A percentile compares a stretch with the other conserved stretches of the same genome.
phyloP scores from a whole-genome alignment of 2,797 vertebrate genomes.

The Pangasius mekongensis region DNA sequence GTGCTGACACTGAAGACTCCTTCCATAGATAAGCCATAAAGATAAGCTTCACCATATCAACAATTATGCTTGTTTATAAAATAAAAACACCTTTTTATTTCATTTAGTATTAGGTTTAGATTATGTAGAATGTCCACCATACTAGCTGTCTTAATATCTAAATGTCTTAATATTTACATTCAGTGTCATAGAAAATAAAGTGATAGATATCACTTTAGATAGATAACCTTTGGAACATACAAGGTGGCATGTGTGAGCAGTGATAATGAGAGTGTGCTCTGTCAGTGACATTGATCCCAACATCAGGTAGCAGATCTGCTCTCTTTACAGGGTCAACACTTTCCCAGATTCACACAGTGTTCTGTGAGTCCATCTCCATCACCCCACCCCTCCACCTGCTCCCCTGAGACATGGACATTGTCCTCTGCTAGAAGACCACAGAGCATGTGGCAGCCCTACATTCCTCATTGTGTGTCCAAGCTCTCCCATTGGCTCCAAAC shows the following conservation, averaged over 20 bases:
- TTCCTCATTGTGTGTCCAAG: conserved; percentile 62
- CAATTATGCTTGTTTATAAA: not conserved
- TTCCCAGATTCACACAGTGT: conserved; percentile 55
- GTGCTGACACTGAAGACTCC: not conserved
- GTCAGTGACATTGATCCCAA: conserved; percentile 59
- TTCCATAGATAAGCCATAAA: no score
- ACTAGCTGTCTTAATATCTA: not conserved
- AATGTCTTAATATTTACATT: not conserved
- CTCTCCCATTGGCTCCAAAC: conserved; percentile 81
- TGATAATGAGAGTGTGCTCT: conserved; percentile 53
- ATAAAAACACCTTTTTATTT: not conserved
- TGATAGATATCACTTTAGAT: not conserved
- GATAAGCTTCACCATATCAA: not conserved
- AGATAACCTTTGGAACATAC: not conserved
- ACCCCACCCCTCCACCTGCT: conserved; percentile 45
- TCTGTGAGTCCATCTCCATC: conserved; percentile 21
- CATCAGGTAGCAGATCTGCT: conserved; percentile 50
- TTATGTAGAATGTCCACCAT: not conserved
- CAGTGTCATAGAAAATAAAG: not conserved
- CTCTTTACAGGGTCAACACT: conserved; percentile 52
- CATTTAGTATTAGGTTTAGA: not conserved
- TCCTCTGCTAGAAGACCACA: conserved; percentile 42
- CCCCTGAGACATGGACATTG: conserved; percentile 21
- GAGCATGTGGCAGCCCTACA: conserved; percentile 58
- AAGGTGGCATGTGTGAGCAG: conserved; percentile 38